A percentile compares a stretch with the other conserved stretches of the same genome.
phyloP scores from a whole-genome alignment of 64 coral and sea anemone genomes.

The Dendrophyllia cribrosa region DNA sequence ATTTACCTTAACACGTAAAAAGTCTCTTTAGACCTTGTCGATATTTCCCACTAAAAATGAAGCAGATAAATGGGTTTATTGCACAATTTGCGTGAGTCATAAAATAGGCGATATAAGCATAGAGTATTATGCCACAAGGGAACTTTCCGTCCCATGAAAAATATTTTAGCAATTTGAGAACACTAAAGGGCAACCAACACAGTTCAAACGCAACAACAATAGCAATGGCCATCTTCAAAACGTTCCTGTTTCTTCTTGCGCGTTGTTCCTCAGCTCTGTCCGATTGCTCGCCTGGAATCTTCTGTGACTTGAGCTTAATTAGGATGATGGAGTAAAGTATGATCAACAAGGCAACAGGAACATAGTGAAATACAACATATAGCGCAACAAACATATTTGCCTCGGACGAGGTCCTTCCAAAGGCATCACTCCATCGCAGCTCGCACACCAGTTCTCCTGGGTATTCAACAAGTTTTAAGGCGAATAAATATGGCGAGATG shows the following conservation, averaged over 20 bases:
- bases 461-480: constrained; percentile 14
- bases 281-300: constrained; percentile 30
- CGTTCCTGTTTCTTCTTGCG: constrained; percentile 35
- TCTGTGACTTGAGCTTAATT: constrained; percentile 34
- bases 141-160: background rate
- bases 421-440: background rate
- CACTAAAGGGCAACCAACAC: constrained; percentile 36
- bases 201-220: constrained; percentile 44
- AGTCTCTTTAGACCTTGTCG: constrained; percentile 29
- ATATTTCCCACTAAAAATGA: constrained; percentile 65
- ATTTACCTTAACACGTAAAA: too few relatives aligned
- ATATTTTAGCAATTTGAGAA: background rate
- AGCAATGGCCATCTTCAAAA: constrained; percentile 25
- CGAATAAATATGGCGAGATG: constrained; percentile 17
- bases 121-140: background rate
- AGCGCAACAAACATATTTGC: constrained; percentile 14
- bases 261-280: constrained; percentile 1
- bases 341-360: constrained; percentile 30
- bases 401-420: constrained; percentile 6
- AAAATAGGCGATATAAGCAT: background rate
- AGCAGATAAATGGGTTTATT: constrained; percentile 52
- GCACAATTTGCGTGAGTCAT: constrained; percentile 20
- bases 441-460: background rate
- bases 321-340: constrained; percentile 32
- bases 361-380: background rate